phyloP scores from a whole-genome alignment of 2,797 vertebrate species.

The Hemibagrus guttatus region DNA sequence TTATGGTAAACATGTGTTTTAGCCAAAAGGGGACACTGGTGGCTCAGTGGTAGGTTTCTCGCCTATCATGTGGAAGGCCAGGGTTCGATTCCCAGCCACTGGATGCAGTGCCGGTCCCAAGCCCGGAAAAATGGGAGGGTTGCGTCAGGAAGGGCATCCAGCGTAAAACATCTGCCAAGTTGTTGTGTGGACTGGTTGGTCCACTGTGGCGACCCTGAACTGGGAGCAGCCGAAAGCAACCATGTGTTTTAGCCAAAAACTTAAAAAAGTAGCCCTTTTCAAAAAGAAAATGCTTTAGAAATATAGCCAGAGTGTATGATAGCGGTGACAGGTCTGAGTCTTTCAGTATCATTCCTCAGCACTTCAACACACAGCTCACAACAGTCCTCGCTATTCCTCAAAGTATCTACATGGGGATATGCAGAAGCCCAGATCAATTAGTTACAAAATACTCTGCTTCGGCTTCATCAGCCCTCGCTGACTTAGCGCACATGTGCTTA shows the following conservation, averaged over 20 bases:
- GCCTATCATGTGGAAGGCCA: no score
- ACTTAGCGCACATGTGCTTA: constrained; percentile 37
- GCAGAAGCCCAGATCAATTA: constrained; percentile 51
- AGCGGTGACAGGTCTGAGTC: background rate
- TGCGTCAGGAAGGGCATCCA: no score
- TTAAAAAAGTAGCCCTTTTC: background rate
- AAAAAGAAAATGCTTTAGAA: background rate
- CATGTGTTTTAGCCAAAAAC: background rate
- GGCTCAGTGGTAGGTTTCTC: no score
- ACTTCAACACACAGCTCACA: constrained; percentile 14
- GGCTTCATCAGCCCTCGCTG: background rate
- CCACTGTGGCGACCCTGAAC: no score
- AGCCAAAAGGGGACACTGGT: no score
- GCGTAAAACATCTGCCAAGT: no score
- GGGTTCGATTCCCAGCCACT: no score
- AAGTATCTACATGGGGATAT: constrained; percentile 38
- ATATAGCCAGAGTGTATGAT: background rate
- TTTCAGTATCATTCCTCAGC: background rate
- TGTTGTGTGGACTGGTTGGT: no score
- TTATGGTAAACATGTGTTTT: background rate
- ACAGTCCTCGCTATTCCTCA: constrained; percentile 12
- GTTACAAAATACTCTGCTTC: constrained; percentile 39
- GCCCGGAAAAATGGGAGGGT: no score
- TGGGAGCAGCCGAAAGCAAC: no score
- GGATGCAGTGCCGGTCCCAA: no score